Evolutionary conservation across 2,797 vertebrate genomes (phyloP), one percentile per base, ranked within the genome.

Genomic region (Nasua narica): DNA sequence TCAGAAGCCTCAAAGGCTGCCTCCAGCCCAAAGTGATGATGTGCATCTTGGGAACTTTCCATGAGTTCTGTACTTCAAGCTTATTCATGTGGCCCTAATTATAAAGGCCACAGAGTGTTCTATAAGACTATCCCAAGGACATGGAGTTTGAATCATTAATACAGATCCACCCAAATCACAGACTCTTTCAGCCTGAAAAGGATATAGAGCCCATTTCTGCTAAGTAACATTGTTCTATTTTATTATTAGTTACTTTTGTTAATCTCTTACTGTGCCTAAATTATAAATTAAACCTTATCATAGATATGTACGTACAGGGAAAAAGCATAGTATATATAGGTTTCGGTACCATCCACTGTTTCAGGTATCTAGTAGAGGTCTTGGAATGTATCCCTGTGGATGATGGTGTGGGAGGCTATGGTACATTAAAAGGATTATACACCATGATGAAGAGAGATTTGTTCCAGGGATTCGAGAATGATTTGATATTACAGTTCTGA

Each of bases 1-100:
- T n/a, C 19, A 27, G 27, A 25, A 13, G 2, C 15, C 58, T 82
- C 25, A 67, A 32, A 46, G 40, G 48, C 1, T 0, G 2, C 3
- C 7, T 56, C 23, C 2, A 1, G 32, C 14, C 29, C 23, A 29
- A 25, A 32, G n/a, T 70, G 21, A 2, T 48, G 1, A 19, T 3
- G 9, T 35, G 2, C 15, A n/a, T 3, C 35, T 50, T 1, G 46
- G 32, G n/a, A 72, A 32, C 11, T 21, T 69, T 35, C 9, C 3
- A 8, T 6, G 11, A 8, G 10, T 58, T 79, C 82, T 35, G 13
- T 23, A 13, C 21, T 40, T 62, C 29, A 40, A 19, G 5, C 2
- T 46, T 48, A 67, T 5, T 62, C n/a, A 35, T 32, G 7, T 5
- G 12, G 4, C 4, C 11, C 32, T 76, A 7, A 43, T 16, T 16